Percentiles rank a stretch among this genome's conserved stretches.
These are phyloP conservation scores for Nannoperca obscura DNA, from an alignment of 2,797 vertebrate species.

Conservation along the genomic window DNA sequence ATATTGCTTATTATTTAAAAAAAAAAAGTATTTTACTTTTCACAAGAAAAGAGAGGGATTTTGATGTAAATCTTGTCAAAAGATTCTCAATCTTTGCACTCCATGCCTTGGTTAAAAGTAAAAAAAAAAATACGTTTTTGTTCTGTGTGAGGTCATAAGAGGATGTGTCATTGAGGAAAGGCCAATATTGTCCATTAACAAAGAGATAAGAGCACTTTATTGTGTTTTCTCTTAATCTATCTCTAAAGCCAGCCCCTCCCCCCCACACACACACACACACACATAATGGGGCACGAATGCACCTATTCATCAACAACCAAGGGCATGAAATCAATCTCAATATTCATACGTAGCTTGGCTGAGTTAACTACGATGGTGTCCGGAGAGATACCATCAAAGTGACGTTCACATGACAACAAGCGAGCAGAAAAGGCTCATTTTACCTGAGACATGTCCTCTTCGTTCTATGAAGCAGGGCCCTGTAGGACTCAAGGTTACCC, in stretches of 20 bases:
- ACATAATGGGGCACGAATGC: slow-evolving; percentile 2
- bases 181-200: slow-evolving; percentile 30
- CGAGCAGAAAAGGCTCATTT: slow-evolving; percentile 57
- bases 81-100: no score
- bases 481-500: slow-evolving; percentile 69
- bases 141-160: slow-evolving; percentile 6
- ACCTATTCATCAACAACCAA: slow-evolving; percentile 31
- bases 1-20: no score
- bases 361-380: slow-evolving; percentile 12
- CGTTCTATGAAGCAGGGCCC: slow-evolving; percentile 25
- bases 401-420: slow-evolving; percentile 50
- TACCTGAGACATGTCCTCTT: slow-evolving; percentile 50
- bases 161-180: slow-evolving; percentile 27
- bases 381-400: slow-evolving; percentile 49
- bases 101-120: not conserved
- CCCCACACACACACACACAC: slow-evolving; percentile 3
- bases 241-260: not conserved
- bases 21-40: no score
- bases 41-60: no score
- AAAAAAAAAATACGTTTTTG: slow-evolving; percentile 4
- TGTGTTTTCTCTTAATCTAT: slow-evolving; percentile 43
- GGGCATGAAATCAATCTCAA: slow-evolving; percentile 52
- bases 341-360: slow-evolving; percentile 24
- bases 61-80: no score
- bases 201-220: slow-evolving; percentile 48